Base-by-base conservation (phyloP, 2,797 vertebrate genomes). In the Luscinia megarhynchos region DNA sequence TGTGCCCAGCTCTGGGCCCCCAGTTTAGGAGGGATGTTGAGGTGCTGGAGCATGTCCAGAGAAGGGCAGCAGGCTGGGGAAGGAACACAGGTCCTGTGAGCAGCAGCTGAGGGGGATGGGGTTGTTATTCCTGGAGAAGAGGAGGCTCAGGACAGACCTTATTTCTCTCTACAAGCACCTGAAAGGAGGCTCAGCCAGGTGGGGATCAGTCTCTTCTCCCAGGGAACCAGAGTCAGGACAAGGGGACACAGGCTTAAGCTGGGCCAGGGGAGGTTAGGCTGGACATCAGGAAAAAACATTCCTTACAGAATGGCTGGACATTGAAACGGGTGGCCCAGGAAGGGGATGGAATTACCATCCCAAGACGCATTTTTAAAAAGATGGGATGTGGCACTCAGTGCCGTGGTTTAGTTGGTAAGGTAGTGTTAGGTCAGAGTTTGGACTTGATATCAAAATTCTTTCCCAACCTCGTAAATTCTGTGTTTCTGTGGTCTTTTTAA, bases 311-410 rank as follows among this genome's bases (percentile, higher is more conserved):
- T 51, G 18, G 43, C 3, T 50, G 26, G 17, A 6, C 22, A 19
- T 27, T 38, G 62, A 21, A 67, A 19, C n/a, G 38, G 45, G 38
- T 10, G 32, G 18, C 45, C 38, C 38, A n/a, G 62, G 70, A 21
- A 50, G 11, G 23, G 15, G 27, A 15, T 66, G 36, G 38, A 21
- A 3, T 43, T 32, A 51, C 22, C 0, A 0, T 27, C 4, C 15
- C 12, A 38, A 12, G 23, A 24, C 0, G 0, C 9, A 4, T 29
- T 76, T 61, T 45, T 20, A n/a, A 48, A 50, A 53, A 53, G 27
- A 23, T 19, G 34, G 34, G 53, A 38, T 45, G n/a, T 23, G 19
- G 12, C 38, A 84, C 15, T n/a, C 19, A 51, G 18, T n/a, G 12
- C 12, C 23, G 15, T 23, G 7, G 29, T n/a, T 5, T 76, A 45